Evolutionary conservation across 2,113 vertebrate species (phyloP), one percentile per base, ranked within the genome.

Genomic region (Laticauda laticaudata): DNA sequence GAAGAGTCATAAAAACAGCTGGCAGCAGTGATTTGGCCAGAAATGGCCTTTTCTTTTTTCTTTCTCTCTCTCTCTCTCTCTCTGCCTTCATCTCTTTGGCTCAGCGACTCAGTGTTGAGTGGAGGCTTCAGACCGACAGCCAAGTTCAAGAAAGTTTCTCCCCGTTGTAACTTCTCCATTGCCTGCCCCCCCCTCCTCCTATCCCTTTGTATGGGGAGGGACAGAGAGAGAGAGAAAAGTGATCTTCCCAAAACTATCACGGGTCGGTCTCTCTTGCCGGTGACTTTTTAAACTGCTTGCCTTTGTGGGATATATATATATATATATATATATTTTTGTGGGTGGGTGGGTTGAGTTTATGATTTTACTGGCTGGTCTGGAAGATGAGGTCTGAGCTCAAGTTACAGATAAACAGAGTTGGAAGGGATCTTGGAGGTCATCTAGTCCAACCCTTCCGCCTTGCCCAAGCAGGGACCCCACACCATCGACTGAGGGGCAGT

Each of bases 1-100:
- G 92, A 92, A 85, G 95, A 93, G 54, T 29, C 45, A 89, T 94
- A 94, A 90, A 93, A 95, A 92, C 89, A 95, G 53, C 90, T 94
- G 24, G 55, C 95, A 91, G 93, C 0, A 0, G 0, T n/a, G 59
- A 96, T 89, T 87, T 91, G 86, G 86, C 89, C 91, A 93, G 26
- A 95, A 94, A 95, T 75, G 90, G 88, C 86, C 91, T 45, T 91
- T 95, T 91, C 87, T 53, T 15, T 23, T 6, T 7, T 14, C 5
- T 20, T 57, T 12, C 10, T 34, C 57, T 59, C 7, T 24, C 20
- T 29, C 3, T 9, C 24, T 4, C 59, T 64, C 59, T 64, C 26
- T 12, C 11, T 34, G 12, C 56, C n/a, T 96, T 94, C 69, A 12
- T 94, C 61, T 10, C 5, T 1, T 69, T 97, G 94, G 87, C 94